Conservation (phyloP, 2,113 vertebrate species). For the Percopsis transmontana region DNA sequence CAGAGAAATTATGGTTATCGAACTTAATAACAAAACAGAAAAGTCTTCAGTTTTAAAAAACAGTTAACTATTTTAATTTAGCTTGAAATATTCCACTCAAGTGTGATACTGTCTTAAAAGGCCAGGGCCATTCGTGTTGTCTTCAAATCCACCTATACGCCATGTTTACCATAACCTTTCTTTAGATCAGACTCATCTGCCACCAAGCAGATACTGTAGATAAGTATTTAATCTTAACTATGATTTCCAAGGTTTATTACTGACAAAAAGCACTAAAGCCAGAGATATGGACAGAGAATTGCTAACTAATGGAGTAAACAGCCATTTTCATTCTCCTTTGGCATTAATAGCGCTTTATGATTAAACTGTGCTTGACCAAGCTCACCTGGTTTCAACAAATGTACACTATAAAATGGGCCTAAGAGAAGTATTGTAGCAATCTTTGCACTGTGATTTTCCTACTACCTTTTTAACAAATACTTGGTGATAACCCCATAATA, state of each 20-base stretch:
- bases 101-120: not conserved
- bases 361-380: conserved; percentile 6
- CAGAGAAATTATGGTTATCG: no score
- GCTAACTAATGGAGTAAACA: not conserved
- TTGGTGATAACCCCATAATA: not conserved
- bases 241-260: conserved; percentile 32
- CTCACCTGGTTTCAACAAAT: conserved; percentile 15
- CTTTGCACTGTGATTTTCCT: not conserved
- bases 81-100: not conserved
- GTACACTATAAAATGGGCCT: no score
- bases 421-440: not conserved
- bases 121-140: not conserved
- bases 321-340: not conserved
- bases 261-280: conserved; percentile 19
- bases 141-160: not conserved
- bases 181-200: conserved; percentile 32
- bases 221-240: conserved; percentile 63
- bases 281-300: conserved; percentile 24
- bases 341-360: conserved; percentile 9
- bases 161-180: conserved; percentile 26
- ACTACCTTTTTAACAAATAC: not conserved
- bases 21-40: no score
- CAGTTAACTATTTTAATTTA: not conserved
- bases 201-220: conserved; percentile 22
- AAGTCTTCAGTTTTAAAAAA: no score